These are phyloP conservation scores for Sinosuthora webbiana DNA, from an alignment of 2,113 vertebrate genomes.

Conservation along the genomic window DNA sequence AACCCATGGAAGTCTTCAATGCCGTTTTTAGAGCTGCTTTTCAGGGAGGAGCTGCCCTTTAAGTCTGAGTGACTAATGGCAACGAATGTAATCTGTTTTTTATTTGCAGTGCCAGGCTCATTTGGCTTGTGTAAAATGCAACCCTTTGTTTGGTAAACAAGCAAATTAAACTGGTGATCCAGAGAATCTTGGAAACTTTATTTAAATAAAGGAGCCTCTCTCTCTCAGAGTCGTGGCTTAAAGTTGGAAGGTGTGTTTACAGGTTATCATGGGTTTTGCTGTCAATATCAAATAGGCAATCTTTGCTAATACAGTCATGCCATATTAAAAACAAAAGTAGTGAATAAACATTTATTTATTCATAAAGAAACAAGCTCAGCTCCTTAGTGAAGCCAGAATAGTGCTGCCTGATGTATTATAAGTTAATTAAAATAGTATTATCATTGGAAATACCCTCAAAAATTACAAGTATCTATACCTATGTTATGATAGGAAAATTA, in stretches of 20 bases:
- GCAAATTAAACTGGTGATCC: slow-evolving; percentile 66
- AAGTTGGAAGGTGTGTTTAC: slow-evolving; percentile 38
- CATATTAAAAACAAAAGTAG: not conserved
- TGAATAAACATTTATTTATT: not conserved
- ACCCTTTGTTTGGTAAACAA: slow-evolving; percentile 72
- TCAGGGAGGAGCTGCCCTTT: slow-evolving; percentile 66
- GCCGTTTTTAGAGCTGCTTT: slow-evolving; percentile 39
- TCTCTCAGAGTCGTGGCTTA: not conserved
- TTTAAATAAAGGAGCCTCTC: slow-evolving; percentile 50
- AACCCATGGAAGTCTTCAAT: slow-evolving; percentile 28
- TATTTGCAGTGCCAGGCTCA: slow-evolving; percentile 70
- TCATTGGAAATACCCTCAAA: not conserved
- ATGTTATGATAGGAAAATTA: not conserved
- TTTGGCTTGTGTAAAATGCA: slow-evolving; percentile 68
- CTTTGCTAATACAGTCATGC: not conserved
- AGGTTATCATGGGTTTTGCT: slow-evolving; percentile 27
- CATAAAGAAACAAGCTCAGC: not conserved
- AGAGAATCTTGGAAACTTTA: slow-evolving; percentile 63
- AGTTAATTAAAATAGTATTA: not conserved
- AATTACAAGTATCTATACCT: not conserved
- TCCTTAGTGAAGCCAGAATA: not conserved
- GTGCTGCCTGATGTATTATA: not conserved
- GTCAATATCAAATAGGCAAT: not conserved
- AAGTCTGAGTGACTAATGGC: slow-evolving; percentile 58
- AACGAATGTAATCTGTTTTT: slow-evolving; percentile 64